Percentiles rank a stretch among this genome's conserved stretches.
Conservation (phyloP, 2,888 invertebrate species). For the Chrysodeixis includens region DNA sequence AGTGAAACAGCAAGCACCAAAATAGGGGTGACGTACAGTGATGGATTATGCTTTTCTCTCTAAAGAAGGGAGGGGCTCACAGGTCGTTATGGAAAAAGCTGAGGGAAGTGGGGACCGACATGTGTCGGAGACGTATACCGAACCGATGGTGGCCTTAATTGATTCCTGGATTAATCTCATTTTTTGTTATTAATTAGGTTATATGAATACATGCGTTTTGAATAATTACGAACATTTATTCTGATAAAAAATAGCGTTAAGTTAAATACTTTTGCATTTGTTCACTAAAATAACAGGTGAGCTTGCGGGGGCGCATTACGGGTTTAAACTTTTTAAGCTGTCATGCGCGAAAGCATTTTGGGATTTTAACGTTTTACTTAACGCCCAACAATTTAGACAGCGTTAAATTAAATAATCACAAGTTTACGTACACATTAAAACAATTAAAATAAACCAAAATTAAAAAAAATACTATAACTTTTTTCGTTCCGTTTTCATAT, state of each 20-base stretch:
- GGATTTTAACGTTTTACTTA: too few species aligned
- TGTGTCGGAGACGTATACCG: conserved; percentile 90
- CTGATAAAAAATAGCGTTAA: conserved; percentile 11
- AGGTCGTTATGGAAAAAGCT: conserved; percentile 90
- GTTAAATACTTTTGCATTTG: not conserved
- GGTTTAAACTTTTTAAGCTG: not conserved
- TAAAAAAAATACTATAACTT: too few species aligned
- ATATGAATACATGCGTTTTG: conserved; percentile 37
- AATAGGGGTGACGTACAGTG: conserved; percentile 90
- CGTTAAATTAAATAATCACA: not conserved
- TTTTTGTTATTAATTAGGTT: conserved; percentile 67
- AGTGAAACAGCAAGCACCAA: conserved; percentile 84
- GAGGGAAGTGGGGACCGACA: conserved; percentile 90
- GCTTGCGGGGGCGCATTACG: not conserved
- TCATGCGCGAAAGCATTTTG: not conserved
- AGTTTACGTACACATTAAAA: not conserved
- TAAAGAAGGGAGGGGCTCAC: conserved; percentile 90
- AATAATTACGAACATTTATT: conserved; percentile 32
- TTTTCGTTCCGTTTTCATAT: too few species aligned
- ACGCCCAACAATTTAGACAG: too few species aligned
- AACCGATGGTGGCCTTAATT: conserved; percentile 87
- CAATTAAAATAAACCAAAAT: not conserved
- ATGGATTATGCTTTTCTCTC: conserved; percentile 91
- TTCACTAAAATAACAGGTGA: not conserved
- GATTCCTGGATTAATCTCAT: conserved; percentile 81